Evolutionary conservation across 37 sponge, comb jelly and placozoan species (phyloP).

Genomic region (Oscarella lobularis): DNA sequence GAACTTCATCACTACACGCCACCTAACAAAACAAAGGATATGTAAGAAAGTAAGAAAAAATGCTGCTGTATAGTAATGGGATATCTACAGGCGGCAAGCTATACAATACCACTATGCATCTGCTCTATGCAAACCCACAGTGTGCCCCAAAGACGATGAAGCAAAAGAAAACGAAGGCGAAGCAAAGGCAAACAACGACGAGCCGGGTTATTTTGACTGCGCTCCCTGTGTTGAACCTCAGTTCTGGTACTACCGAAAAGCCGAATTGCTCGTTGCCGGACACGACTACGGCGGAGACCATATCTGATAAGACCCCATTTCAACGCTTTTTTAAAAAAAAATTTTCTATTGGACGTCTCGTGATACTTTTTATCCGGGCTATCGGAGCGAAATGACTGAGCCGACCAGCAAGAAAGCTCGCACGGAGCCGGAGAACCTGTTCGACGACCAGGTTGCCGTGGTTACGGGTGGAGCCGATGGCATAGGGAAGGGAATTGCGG

Average conservation of each 20-base stretch:
- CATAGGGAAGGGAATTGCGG: constrained; percentile 37
- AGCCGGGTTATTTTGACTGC: constrained; percentile 33
- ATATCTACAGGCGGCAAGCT: constrained; percentile 19
- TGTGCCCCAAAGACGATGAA: constrained; percentile 30
- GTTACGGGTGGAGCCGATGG: constrained; percentile 70
- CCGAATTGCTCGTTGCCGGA: constrained; percentile 27
- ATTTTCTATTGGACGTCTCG: background rate
- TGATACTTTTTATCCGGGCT: no score
- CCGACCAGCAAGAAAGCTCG: background rate
- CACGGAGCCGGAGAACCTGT: background rate
- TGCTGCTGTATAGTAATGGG: background rate
- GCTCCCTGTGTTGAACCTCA: constrained; percentile 32
- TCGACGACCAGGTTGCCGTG: constrained; percentile 46
- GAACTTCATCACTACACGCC: constrained; percentile 51
- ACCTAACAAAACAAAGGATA: constrained; percentile 14
- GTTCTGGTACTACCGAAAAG: constrained; percentile 47
- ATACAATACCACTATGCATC: constrained; percentile 50
- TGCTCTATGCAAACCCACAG: constrained; percentile 22
- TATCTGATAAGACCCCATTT: constrained; percentile 7
- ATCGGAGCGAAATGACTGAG: no score
- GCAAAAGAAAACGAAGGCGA: background rate
- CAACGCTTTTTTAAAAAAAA: background rate
- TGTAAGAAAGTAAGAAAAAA: constrained; percentile 9
- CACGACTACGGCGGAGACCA: constrained; percentile 28
- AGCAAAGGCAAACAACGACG: background rate